A percentile compares a stretch with the other conserved stretches of the same genome.
phyloP scores from a whole-genome alignment of 1,140 invertebrate genomes.

The Liolophura sinensis region DNA sequence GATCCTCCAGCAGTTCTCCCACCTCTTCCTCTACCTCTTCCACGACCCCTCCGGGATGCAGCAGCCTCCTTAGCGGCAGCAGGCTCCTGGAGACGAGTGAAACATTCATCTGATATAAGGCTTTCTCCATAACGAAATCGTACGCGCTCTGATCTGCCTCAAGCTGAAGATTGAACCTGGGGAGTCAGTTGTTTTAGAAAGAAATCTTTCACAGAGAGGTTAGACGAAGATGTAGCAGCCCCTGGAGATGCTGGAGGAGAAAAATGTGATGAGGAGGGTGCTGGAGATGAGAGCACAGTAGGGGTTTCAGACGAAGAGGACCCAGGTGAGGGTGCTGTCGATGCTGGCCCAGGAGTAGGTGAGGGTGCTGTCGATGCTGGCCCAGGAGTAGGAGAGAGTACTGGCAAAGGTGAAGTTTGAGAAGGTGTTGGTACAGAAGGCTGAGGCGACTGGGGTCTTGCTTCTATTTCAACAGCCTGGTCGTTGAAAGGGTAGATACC shows the following conservation, averaged over 20 bases:
- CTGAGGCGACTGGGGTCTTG: not conserved
- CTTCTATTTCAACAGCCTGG: constrained; percentile 2
- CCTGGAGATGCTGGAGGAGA: not conserved
- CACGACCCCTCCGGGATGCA: not conserved
- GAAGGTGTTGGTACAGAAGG: not conserved
- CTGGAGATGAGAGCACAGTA: not conserved
- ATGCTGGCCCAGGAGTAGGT: not conserved
- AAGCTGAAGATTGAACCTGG: not conserved
- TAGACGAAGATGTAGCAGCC: not conserved
- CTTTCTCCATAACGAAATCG: constrained; percentile 6
- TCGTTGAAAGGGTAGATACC: constrained; percentile 9
- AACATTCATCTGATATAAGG: not conserved
- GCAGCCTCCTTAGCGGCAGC: too few species aligned
- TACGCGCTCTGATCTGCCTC: constrained; percentile 8
- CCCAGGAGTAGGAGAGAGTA: not conserved
- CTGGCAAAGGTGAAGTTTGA: not conserved
- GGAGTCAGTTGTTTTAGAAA: constrained; percentile 8
- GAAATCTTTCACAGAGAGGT: constrained; percentile 1
- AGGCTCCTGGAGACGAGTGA: too few species aligned
- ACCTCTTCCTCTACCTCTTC: not conserved
- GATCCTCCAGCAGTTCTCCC: not conserved
- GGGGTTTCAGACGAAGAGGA: not conserved
- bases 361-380: not conserved
- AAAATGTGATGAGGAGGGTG: not conserved
- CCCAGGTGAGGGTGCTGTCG: not conserved